Percentiles rank a stretch among this genome's conserved stretches.
phyloP scores from a whole-genome alignment of 2,797 vertebrate species.

The Rhyacichthys aspro region DNA sequence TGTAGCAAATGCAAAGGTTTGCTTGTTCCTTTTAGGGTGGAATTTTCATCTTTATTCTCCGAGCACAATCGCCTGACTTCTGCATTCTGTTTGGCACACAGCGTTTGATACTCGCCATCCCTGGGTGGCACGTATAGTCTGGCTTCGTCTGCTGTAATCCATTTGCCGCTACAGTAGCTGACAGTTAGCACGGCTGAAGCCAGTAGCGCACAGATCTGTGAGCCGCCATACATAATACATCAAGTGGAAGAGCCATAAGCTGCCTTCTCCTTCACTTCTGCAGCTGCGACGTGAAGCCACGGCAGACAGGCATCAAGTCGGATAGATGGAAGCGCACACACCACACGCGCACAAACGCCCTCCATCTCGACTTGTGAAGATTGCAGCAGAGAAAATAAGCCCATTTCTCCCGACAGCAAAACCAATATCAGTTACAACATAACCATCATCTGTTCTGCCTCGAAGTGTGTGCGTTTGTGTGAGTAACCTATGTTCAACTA shows the following conservation, averaged over 20 bases:
- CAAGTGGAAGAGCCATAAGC: slow-evolving; percentile 39
- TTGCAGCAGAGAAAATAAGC: slow-evolving; percentile 38
- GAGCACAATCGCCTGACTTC: slow-evolving; percentile 18
- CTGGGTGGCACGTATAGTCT: slow-evolving; percentile 33
- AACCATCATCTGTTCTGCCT: slow-evolving; percentile 7
- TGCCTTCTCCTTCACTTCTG: slow-evolving; percentile 21
- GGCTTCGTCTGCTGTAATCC: slow-evolving; percentile 49
- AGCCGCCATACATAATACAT: slow-evolving; percentile 60
- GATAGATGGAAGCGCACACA: slow-evolving; percentile 6
- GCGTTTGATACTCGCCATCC: slow-evolving; percentile 34
- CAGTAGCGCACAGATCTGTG: slow-evolving; percentile 31
- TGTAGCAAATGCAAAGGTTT: not conserved
- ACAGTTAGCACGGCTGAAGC: slow-evolving; percentile 48
- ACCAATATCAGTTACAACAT: slow-evolving; percentile 22
- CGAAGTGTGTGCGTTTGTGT: not conserved
- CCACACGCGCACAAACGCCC: not conserved
- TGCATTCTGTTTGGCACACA: slow-evolving; percentile 33
- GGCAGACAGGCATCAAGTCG: slow-evolving; percentile 16
- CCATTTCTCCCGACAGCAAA: slow-evolving; percentile 25
- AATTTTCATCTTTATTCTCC: slow-evolving; percentile 44
- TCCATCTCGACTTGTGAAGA: not conserved
- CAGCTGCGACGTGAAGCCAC: slow-evolving; percentile 7
- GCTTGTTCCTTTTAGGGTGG: slow-evolving; percentile 14
- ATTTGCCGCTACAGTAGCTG: slow-evolving; percentile 44
- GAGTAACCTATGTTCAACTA: not conserved